A percentile compares a stretch with the other conserved stretches of the same genome.
Evolutionary conservation across 35 echinoderm and acorn worm genomes (phyloP).

Genomic region (Apostichopus japonicus): DNA sequence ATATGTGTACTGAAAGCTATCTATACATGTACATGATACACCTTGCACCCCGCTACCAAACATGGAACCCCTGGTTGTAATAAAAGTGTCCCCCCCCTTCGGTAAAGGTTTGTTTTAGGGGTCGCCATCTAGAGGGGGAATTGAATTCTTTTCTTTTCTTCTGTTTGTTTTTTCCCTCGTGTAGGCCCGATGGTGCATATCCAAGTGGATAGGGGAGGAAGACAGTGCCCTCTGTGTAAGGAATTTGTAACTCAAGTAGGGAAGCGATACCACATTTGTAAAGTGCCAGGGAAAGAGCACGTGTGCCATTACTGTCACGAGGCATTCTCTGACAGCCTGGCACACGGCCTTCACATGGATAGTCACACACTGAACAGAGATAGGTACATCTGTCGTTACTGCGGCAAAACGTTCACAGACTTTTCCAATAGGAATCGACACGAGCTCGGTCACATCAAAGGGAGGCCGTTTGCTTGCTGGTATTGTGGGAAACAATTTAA

Average conservation of each 20-base stretch:
- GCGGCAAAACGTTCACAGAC: background rate
- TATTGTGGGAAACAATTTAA: constrained; percentile 27
- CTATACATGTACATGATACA: no score
- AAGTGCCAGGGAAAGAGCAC: background rate
- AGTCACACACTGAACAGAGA: background rate
- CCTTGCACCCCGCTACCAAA: no score
- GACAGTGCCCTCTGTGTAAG: constrained; percentile 41
- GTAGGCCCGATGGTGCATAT: background rate
- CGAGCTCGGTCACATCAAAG: constrained; percentile 24
- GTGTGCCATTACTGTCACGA: constrained; percentile 38
- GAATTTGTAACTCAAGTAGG: constrained; percentile 36
- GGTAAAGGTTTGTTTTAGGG: background rate
- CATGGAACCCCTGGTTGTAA: no score
- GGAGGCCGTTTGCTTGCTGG: constrained; percentile 17
- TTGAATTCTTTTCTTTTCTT: background rate
- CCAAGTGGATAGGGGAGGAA: constrained; percentile 34
- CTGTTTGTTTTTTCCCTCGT: background rate
- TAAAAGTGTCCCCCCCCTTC: no score
- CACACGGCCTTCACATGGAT: background rate
- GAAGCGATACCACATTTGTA: constrained; percentile 23
- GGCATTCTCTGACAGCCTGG: background rate
- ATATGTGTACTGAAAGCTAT: no score
- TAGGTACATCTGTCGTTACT: constrained; percentile 21
- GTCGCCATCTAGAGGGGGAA: background rate
- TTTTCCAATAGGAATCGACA: constrained; percentile 17